A percentile compares a stretch with the other conserved stretches of the same genome.
phyloP scores from a whole-genome alignment of 2,888 invertebrate genomes.

The Lycocerus yunnanus region DNA sequence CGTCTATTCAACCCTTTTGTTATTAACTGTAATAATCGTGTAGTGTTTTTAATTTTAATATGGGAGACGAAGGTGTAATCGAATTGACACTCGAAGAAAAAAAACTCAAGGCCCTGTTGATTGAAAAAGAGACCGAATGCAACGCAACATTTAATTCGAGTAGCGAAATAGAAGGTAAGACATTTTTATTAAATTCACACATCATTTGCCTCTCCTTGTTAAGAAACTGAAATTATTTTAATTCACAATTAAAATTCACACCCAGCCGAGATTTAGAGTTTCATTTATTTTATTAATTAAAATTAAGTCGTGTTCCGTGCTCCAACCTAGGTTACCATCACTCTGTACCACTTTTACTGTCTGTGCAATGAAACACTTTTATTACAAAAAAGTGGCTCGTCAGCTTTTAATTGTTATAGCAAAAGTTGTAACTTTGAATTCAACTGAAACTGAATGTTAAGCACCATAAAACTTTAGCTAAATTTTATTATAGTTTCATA shows the following conservation, averaged over 20 bases:
- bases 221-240: neutral
- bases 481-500: too few species aligned
- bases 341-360: neutral
- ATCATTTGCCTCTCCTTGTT: neutral
- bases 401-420: neutral
- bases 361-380: neutral
- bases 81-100: conserved; percentile 11
- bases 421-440: neutral
- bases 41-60: neutral
- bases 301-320: neutral
- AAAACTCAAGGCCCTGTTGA: conserved; percentile 6
- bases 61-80: conserved; percentile 20
- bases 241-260: neutral
- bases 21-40: neutral
- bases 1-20: neutral
- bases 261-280: neutral
- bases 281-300: neutral
- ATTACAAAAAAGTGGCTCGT: neutral
- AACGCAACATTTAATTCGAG: conserved; percentile 14
- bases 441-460: neutral
- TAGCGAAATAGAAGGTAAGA: conserved; percentile 16
- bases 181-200: neutral
- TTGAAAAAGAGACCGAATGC: conserved; percentile 18
- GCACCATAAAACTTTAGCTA: too few species aligned
- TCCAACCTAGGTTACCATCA: neutral